Evolutionary conservation across 2,797 vertebrate species (phyloP).

Genomic region (Hylomyscus alleni): DNA sequence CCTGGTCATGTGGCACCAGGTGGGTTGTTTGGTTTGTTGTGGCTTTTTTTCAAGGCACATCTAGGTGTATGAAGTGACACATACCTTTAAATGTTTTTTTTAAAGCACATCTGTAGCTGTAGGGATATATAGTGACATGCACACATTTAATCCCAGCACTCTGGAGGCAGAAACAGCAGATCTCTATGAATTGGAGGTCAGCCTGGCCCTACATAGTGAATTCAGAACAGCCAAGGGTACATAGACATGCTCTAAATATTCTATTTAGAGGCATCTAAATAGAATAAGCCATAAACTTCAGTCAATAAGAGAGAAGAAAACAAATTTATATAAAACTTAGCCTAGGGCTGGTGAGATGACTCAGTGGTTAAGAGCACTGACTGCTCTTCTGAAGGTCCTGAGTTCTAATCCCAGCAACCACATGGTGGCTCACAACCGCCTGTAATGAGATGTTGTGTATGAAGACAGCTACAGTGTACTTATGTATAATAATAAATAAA

Average conservation of each 20-base stretch:
- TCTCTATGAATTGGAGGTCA: not conserved
- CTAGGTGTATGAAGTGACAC: too few species aligned
- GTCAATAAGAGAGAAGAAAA: not conserved
- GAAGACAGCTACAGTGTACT: too few species aligned
- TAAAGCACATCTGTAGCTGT: not conserved
- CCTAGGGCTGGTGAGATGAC: too few species aligned
- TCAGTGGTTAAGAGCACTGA: too few species aligned
- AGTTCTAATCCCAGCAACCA: too few species aligned
- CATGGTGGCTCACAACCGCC: too few species aligned
- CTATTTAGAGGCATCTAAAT: not conserved
- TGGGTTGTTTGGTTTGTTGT: too few species aligned
- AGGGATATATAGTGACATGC: not conserved
- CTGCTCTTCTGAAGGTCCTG: too few species aligned
- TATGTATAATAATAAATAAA: too few species aligned
- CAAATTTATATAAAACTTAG: not conserved
- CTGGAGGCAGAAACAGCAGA: not conserved
- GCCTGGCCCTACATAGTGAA: not conserved
- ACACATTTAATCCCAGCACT: not conserved
- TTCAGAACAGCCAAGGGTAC: not conserved
- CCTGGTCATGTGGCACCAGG: too few species aligned
- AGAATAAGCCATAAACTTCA: not conserved
- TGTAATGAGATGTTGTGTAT: too few species aligned
- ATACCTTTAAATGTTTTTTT: not conserved
- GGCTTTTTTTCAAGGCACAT: too few species aligned
- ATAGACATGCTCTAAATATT: not conserved